A percentile compares a stretch with the other conserved stretches of the same genome.
phyloP scores from a whole-genome alignment of 2,797 vertebrate genomes.

The Pantherophis alleghaniensis region DNA sequence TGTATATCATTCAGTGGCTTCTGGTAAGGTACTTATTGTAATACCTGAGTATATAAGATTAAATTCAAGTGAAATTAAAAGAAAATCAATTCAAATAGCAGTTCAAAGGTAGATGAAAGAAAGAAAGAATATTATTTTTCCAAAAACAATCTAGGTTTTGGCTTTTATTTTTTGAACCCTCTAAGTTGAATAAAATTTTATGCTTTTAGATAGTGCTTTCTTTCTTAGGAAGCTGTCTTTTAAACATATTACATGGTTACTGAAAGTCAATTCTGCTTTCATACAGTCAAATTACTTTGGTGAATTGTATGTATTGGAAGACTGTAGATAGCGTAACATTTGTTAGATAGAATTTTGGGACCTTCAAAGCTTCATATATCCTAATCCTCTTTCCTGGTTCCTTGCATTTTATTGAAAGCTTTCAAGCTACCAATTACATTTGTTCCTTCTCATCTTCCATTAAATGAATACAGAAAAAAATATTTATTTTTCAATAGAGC shows the following conservation, averaged over 20 bases:
- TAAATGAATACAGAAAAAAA: neutral
- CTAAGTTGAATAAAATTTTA: neutral
- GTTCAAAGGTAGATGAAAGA: neutral
- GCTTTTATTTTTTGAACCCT: neutral
- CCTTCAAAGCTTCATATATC: neutral
- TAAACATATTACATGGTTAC: neutral
- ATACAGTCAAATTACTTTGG: neutral
- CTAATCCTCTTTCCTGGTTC: neutral
- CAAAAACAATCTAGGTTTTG: neutral
- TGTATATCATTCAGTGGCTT: neutral
- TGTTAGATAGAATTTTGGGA: neutral
- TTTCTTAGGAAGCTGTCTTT: neutral
- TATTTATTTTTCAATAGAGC: neutral
- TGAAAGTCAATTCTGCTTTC: neutral
- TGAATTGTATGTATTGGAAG: neutral
- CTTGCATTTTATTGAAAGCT: neutral
- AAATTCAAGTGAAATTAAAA: neutral
- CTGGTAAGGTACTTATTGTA: neutral
- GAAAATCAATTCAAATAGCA: neutral
- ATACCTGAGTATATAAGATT: neutral
- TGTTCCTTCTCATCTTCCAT: constrained; percentile 20
- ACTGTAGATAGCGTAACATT: neutral
- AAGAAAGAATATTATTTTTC: neutral
- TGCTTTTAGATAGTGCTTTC: neutral
- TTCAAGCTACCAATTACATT: constrained; percentile 5